phyloP scores from a whole-genome alignment of 2,888 invertebrate species.

The Dicranocentrus wangi region DNA sequence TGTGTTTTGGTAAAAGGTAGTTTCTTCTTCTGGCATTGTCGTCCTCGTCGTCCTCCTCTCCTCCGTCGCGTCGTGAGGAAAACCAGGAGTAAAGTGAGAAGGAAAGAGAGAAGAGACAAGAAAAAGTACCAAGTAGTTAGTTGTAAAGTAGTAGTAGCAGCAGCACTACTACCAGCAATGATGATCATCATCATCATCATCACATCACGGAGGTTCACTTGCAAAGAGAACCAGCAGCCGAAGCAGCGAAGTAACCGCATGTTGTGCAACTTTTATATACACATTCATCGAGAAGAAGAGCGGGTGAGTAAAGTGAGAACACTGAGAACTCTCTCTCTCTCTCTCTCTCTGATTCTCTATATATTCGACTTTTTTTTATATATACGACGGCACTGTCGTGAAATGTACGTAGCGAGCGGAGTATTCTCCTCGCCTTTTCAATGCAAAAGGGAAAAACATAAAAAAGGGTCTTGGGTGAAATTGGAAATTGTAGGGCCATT shows the following conservation, averaged over 20 bases:
- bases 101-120: slow-evolving; percentile 17
- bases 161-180: slow-evolving; percentile 9
- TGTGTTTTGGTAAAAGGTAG: too few species aligned
- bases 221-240: slow-evolving; percentile 47
- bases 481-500: slow-evolving; percentile 73
- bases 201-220: too few species aligned
- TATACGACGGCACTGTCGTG: slow-evolving; percentile 12
- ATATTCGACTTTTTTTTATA: background rate
- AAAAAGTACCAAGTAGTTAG: background rate
- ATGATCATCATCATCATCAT: slow-evolving; percentile 45
- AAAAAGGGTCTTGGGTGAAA: slow-evolving; percentile 74
- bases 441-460: slow-evolving; percentile 73
- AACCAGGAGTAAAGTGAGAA: slow-evolving; percentile 8
- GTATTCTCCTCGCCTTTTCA: slow-evolving; percentile 69
- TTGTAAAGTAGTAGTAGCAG: slow-evolving; percentile 33
- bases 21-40: too few species aligned
- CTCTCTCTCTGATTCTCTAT: background rate
- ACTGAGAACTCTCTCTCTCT: too few species aligned
- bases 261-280: slow-evolving; percentile 53
- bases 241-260: slow-evolving; percentile 49
- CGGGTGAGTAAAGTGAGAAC: too few species aligned
- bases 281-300: background rate
- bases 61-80: too few species aligned
- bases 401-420: background rate
- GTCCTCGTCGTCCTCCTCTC: too few species aligned